phyloP scores from a whole-genome alignment of 2,888 invertebrate species.

The Athrips mouffetella region DNA sequence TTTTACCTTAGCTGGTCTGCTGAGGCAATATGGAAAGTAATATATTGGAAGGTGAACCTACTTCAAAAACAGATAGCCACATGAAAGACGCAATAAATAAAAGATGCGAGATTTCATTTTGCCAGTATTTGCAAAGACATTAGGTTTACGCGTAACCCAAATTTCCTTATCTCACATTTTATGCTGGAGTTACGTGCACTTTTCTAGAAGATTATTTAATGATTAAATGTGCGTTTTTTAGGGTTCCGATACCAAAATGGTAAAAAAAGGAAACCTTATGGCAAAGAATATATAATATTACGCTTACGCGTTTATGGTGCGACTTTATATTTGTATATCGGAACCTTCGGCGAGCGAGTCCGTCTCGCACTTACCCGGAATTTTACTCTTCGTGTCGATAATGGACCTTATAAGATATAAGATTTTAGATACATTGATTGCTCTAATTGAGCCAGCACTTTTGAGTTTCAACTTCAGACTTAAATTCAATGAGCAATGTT shows the following conservation, averaged over 20 bases:
- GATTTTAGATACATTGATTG: too few relatives aligned
- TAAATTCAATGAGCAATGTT: too few relatives aligned
- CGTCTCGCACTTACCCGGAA: too few relatives aligned
- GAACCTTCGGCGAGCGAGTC: too few relatives aligned
- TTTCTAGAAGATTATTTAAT: conserved; percentile 15
- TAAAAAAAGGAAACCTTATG: conserved; percentile 2
- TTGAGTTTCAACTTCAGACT: too few relatives aligned
- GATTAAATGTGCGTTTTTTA: conserved; percentile 9
- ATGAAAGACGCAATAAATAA: conserved; percentile 30
- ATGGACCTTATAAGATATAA: too few relatives aligned
- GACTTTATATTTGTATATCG: too few relatives aligned
- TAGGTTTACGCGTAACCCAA: conserved; percentile 38
- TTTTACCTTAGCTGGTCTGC: neutral
- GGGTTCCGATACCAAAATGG: neutral
- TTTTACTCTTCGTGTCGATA: too few relatives aligned
- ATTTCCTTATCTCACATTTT: conserved; percentile 30
- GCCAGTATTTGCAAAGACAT: conserved; percentile 30
- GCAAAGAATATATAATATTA: too few relatives aligned
- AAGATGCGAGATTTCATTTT: conserved; percentile 26
- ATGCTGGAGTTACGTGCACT: conserved; percentile 9
- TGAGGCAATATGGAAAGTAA: neutral
- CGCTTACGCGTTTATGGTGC: too few relatives aligned
- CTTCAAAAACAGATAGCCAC: neutral
- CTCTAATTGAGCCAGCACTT: too few relatives aligned
- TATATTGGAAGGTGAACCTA: neutral